Evolutionary conservation across 53 echinoderm and acorn worm genomes (phyloP).

Genomic region (Astropecten irregularis): DNA sequence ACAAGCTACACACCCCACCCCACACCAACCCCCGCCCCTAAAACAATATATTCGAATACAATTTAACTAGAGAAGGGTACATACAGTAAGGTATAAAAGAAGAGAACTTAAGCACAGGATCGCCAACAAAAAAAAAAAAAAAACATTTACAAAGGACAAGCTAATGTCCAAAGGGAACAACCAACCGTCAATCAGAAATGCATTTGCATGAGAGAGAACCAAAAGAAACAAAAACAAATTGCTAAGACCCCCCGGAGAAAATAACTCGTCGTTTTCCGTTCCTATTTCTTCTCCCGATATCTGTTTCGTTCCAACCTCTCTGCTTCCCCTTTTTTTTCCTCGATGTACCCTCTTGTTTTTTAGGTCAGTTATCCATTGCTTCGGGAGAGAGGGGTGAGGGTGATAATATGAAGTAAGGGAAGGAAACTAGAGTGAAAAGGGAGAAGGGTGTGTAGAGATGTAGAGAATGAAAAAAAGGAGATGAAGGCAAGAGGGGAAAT

Average conservation of each 20-base stretch:
- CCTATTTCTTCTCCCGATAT: background rate
- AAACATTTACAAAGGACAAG: too few species aligned
- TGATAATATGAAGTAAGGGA: conserved; percentile 8
- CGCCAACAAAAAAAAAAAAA: background rate
- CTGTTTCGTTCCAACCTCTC: background rate
- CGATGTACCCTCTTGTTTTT: background rate
- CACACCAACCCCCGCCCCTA: too few species aligned
- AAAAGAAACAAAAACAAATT: too few species aligned
- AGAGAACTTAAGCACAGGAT: too few species aligned
- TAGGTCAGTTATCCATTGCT: conserved; percentile 32
- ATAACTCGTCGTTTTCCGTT: conserved; percentile 8
- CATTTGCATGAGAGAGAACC: too few species aligned
- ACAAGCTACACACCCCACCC: too few species aligned
- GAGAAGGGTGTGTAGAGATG: background rate
- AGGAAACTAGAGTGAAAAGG: background rate
- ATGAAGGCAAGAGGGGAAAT: background rate
- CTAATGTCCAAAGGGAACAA: conserved; percentile 27
- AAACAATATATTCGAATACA: too few species aligned
- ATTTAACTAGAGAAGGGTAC: too few species aligned
- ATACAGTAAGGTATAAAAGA: too few species aligned
- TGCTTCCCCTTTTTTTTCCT: too few species aligned
- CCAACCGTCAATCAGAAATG: conserved; percentile 25
- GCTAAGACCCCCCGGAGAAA: conserved; percentile 13
- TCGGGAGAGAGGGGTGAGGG: background rate
- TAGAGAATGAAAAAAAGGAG: background rate